A percentile compares a stretch with the other conserved stretches of the same genome.
Evolutionary conservation across 1,140 invertebrate genomes (phyloP).

Genomic region (Papilio glaucus): DNA sequence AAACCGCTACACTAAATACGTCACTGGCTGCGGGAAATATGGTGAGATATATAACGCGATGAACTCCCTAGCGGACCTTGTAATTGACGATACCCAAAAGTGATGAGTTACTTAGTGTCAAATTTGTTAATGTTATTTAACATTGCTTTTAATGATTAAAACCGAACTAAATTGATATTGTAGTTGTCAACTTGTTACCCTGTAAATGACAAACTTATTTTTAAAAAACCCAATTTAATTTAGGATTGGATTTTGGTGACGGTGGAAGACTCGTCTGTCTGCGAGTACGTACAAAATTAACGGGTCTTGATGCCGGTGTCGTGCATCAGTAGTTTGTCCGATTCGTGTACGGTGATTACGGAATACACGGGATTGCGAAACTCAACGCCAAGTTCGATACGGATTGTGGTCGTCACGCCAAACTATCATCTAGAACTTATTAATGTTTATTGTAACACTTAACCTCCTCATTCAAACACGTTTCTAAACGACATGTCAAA

Average conservation of each 20-base stretch:
- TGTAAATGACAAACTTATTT: background rate
- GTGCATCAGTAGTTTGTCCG: conserved; percentile 66
- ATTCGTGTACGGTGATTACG: conserved; percentile 65
- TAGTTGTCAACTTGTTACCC: too few relatives aligned
- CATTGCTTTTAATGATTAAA: background rate
- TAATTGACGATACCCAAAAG: conserved; percentile 36
- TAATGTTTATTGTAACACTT: conserved; percentile 36
- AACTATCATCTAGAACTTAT: conserved; percentile 42
- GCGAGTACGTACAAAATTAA: conserved; percentile 41
- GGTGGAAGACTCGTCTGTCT: conserved; percentile 30
- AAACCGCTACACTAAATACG: background rate
- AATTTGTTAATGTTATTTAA: background rate
- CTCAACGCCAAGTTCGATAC: conserved; percentile 54
- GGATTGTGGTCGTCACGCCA: conserved; percentile 55
- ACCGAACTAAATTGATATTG: too few relatives aligned
- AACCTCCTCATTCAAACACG: conserved; percentile 4
- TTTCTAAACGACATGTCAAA: background rate
- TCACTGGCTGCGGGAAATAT: conserved; percentile 68
- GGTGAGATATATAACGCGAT: conserved; percentile 46
- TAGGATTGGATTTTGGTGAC: conserved; percentile 36
- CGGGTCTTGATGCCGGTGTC: conserved; percentile 57
- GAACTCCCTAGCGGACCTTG: conserved; percentile 41
- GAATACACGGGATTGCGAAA: conserved; percentile 55
- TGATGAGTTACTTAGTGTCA: background rate
- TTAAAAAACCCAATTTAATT: background rate